These are phyloP conservation scores for Penaeus vannamei DNA, from an alignment of 1,140 invertebrate species.

Conservation along the genomic window DNA sequence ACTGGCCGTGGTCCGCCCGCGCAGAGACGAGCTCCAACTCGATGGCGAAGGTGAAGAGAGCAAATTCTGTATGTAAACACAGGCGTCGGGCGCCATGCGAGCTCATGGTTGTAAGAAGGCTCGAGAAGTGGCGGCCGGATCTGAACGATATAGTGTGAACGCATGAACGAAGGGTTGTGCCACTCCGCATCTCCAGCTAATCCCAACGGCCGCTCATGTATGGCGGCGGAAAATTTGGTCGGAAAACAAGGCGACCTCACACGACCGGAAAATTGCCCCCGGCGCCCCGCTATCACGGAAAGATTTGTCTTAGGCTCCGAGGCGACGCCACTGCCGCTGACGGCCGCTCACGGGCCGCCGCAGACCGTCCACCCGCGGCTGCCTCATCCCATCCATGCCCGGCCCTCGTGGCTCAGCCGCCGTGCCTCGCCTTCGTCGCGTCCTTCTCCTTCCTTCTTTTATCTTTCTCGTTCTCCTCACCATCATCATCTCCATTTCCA, in stretches of 20 bases:
- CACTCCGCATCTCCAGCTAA: slow-evolving; percentile 51
- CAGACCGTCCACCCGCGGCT: too few species aligned
- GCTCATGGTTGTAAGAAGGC: background rate
- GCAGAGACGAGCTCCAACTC: too few species aligned
- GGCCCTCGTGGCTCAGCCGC: too few species aligned
- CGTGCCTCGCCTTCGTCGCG: background rate
- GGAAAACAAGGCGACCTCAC: slow-evolving; percentile 67
- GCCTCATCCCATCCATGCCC: slow-evolving; percentile 7
- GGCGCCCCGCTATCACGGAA: slow-evolving; percentile 64
- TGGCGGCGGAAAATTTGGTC: slow-evolving; percentile 65
- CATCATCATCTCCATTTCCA: background rate
- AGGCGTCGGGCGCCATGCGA: background rate
- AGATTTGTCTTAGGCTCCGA: slow-evolving; percentile 64
- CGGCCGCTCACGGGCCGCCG: slow-evolving; percentile 8
- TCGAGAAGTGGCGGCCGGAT: background rate
- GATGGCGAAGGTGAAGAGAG: too few species aligned
- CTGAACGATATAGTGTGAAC: slow-evolving; percentile 34
- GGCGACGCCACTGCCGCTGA: slow-evolving; percentile 45
- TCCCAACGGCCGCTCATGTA: slow-evolving; percentile 64
- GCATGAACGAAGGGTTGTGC: slow-evolving; percentile 47
- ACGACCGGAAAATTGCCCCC: slow-evolving; percentile 66
- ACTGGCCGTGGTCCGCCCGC: too few species aligned
- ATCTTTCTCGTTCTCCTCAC: background rate
- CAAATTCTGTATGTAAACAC: too few species aligned
- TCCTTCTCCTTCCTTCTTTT: background rate